Percentiles rank a stretch among this genome's conserved stretches.
These are phyloP conservation scores for Meta bourneti DNA, from an alignment of 2,888 invertebrate genomes.

Conservation along the genomic window DNA sequence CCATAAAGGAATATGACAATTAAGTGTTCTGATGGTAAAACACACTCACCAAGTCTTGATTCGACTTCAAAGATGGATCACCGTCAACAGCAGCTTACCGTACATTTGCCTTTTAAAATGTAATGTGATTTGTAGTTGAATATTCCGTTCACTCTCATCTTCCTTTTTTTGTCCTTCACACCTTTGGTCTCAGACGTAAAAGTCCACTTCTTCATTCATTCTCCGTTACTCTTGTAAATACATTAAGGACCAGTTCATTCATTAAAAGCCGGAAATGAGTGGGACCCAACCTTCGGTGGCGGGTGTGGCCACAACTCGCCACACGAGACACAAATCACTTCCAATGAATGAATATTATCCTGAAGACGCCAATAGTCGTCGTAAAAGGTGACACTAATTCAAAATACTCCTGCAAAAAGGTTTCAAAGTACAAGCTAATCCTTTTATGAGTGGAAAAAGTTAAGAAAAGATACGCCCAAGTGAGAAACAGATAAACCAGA, in stretches of 20 bases:
- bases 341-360: conserved; percentile 31
- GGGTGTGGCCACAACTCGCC: conserved; percentile 54
- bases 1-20: not conserved
- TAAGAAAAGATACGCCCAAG: conserved; percentile 2
- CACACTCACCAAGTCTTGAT: conserved; percentile 13
- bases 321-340: conserved; percentile 42
- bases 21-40: not conserved
- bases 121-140: conserved; percentile 18
- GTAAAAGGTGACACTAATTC: conserved; percentile 14
- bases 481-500: not conserved
- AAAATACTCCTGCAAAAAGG: no score
- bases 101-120: conserved; percentile 29
- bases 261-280: conserved; percentile 75
- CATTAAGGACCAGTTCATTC: conserved; percentile 42
- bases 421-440: not conserved
- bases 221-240: not conserved
- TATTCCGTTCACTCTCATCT: conserved; percentile 29
- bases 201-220: not conserved
- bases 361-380: conserved; percentile 29
- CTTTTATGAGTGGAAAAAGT: not conserved
- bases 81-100: not conserved
- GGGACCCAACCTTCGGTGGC: conserved; percentile 69
- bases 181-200: conserved; percentile 1
- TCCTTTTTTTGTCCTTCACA: not conserved
- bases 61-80: not conserved